Evolutionary conservation across 2,888 invertebrate species (phyloP).

Genomic region (Listrodromus nycthemerus): DNA sequence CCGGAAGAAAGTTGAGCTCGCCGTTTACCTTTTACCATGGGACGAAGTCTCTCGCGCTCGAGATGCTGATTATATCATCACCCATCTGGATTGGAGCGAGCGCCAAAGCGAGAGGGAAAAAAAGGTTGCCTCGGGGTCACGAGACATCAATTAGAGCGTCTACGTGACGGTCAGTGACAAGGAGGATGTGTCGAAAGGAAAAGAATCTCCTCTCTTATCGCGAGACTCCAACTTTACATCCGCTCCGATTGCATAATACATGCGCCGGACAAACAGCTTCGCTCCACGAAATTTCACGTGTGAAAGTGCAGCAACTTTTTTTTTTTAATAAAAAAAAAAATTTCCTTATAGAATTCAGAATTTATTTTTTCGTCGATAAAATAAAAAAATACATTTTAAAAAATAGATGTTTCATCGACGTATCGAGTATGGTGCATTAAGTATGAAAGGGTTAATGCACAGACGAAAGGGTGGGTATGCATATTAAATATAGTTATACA

Average conservation of each 20-base stretch:
- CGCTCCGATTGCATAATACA: not conserved
- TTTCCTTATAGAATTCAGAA: not conserved
- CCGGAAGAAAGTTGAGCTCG: conserved; percentile 58
- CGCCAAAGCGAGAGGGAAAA: conserved; percentile 33
- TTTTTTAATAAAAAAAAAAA: no score
- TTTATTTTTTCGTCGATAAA: no score
- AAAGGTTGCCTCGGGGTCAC: conserved; percentile 20
- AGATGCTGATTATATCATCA: conserved; percentile 48
- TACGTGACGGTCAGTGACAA: conserved; percentile 49
- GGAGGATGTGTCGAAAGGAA: conserved; percentile 27
- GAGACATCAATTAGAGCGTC: conserved; percentile 48
- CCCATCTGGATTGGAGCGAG: conserved; percentile 39
- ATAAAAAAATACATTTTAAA: not conserved
- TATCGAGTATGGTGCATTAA: not conserved
- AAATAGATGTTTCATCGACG: not conserved
- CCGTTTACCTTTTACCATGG: conserved; percentile 57
- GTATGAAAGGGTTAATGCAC: not conserved
- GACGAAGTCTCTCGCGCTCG: conserved; percentile 43
- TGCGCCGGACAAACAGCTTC: not conserved
- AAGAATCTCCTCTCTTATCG: conserved; percentile 13
- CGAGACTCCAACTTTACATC: not conserved
- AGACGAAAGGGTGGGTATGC: not conserved
- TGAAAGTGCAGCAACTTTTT: not conserved
- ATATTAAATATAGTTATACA: not conserved
- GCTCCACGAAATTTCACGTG: not conserved